Evolutionary conservation across 2,888 invertebrate species (phyloP), one percentile per base, ranked within the genome.

Genomic region (Diplolepis rosae): DNA sequence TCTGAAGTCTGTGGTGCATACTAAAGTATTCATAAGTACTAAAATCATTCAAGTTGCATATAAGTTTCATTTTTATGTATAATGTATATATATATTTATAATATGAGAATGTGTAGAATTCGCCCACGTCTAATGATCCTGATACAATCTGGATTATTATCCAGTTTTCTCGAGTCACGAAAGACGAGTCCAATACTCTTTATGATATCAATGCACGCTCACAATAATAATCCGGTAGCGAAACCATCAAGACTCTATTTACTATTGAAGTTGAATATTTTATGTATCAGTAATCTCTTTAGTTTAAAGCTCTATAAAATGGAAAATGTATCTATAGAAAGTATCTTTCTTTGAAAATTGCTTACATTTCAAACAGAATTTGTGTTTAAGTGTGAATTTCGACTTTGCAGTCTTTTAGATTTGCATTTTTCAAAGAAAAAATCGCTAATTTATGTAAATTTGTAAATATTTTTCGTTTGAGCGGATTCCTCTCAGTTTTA

Each of bases 71-170:
- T 48, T 48, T 48, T 48, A 18, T 4, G 22, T 18, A 48, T 22
- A 48, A 48, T 22, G 18, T 48, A 48, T 48, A 45, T 18, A 45
- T 45, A 18, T 45, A 48, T 22, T 15, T 18, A 48, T 48, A 48
- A 18, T 48, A 18, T 5, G 22, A 22, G 48, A 3, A 11, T 45
- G 9, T 45, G 45, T 45, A 22, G 22, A 4, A 24, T 68, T 77
- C 83, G 82, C 81, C 82, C 80, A 81, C 81, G 83, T 80, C 75
- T 76, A 72, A 78, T 77, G 76, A 68, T 73, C 77, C 77, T 75
- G 81, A 82, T 83, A 83, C 80, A 77, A 83, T 83, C 84, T 79
- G 82, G 80, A 84, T 79, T 80, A 78, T 82, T 79, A 79, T 79
- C 82, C 82, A 80, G 80, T 81, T 82, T 74, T 76, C n/a, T 74